A percentile compares a stretch with the other conserved stretches of the same genome.
phyloP scores from a whole-genome alignment of 2,113 vertebrate species.

The Cyanoderma ruficeps region DNA sequence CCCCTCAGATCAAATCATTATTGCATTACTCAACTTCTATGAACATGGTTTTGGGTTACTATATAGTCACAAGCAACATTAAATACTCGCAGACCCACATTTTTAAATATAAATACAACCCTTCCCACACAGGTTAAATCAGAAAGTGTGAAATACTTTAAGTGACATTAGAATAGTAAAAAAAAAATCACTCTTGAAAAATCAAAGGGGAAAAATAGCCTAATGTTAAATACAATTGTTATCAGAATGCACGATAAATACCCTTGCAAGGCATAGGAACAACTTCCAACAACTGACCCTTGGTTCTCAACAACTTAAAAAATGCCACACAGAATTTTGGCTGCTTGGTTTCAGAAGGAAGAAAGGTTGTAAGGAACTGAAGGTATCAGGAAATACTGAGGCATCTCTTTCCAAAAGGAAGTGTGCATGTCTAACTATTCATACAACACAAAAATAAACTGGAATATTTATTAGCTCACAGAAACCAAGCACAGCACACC shows the following conservation, averaged over 20 bases:
- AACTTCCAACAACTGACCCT: not conserved
- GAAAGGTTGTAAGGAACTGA: not conserved
- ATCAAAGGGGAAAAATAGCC: not conserved
- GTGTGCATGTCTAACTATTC: not conserved
- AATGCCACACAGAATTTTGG: not conserved
- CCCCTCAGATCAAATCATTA: not conserved
- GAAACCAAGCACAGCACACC: not conserved
- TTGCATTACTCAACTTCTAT: not conserved
- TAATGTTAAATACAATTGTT: not conserved
- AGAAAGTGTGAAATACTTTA: not conserved
- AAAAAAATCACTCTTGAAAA: not conserved
- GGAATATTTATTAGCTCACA: not conserved
- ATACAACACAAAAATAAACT: not conserved
- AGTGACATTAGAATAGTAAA: fast-evolving
- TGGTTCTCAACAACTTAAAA: fast-evolving
- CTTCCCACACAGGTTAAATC: not conserved
- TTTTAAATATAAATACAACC: not conserved
- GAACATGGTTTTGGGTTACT: not conserved
- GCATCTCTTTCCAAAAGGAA: not conserved
- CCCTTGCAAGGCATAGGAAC: not conserved
- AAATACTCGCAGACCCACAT: not conserved
- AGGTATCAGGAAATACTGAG: not conserved
- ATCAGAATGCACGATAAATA: not conserved
- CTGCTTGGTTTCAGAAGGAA: not conserved
- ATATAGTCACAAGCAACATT: not conserved